Percentiles rank a stretch among this genome's conserved stretches.
phyloP scores from a whole-genome alignment of 2,888 invertebrate genomes.

The Amphipoea lucens region DNA sequence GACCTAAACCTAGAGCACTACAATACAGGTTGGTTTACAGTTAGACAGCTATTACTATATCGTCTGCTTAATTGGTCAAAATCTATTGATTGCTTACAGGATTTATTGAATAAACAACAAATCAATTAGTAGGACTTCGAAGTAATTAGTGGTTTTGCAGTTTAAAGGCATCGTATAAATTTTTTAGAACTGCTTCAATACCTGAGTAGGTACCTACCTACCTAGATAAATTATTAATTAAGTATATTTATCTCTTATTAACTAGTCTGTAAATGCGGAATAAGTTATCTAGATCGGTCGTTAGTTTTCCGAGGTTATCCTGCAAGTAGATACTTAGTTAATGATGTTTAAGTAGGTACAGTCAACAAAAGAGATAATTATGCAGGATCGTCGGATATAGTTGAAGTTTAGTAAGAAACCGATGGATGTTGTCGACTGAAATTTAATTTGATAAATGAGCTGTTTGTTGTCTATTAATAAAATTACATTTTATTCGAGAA shows the following conservation, averaged over 20 bases:
- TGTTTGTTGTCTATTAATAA: too few relatives aligned
- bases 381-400: too few relatives aligned
- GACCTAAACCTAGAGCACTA: too few relatives aligned
- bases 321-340: too few relatives aligned
- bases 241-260: conserved; percentile 22
- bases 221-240: conserved; percentile 9
- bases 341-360: too few relatives aligned
- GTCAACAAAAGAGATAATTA: too few relatives aligned
- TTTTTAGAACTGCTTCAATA: background rate
- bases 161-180: background rate
- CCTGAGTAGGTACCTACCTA: background rate
- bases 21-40: too few relatives aligned
- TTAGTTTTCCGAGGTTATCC: conserved; percentile 53
- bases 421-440: too few relatives aligned
- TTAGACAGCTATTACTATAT: too few relatives aligned
- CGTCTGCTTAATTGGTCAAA: background rate
- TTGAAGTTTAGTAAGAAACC: background rate
- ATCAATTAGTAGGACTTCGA: background rate
- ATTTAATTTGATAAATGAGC: too few relatives aligned
- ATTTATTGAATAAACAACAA: background rate
- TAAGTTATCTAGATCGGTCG: conserved; percentile 45
- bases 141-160: background rate
- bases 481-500: too few relatives aligned
- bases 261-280: conserved; percentile 34
- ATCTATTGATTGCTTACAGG: background rate